Base-by-base conservation (phyloP, 2,888 invertebrate species). In the Ischnura elegans region DNA sequence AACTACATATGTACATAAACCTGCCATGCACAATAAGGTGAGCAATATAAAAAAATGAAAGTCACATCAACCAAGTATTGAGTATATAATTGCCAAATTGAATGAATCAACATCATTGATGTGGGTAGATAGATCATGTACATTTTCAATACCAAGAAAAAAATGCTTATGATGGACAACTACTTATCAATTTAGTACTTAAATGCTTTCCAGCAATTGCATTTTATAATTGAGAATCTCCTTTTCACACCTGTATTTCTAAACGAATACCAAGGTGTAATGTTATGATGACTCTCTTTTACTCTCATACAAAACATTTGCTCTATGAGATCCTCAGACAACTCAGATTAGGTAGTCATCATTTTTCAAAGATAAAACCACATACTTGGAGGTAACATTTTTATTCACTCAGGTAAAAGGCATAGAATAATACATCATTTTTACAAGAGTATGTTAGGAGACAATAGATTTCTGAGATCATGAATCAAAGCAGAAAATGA, bases 381-480 rank as follows among this genome's bases (percentile, higher is more conserved):
- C 25, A 25, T 90, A 3, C 61, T 90, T 25, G 61, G 61, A 55
- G 61, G 90, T 61, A 90, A 61, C 61, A 90, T 90, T 90, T 76
- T 90, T 90, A 90, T 90, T 90, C 43, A 90, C 90, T 90, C 90
- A 90, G 43, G 43, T 90, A 61, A 43, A 61, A 90, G 61, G 25
- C 25, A 90, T 61, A 90, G 61, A 43, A 42, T 61, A n/a, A 66
- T 66, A 61, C 61, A 90, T 19, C n/a, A 45, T 51, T 55, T 90
- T 90, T 66, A 61, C 61, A 86, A 25, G 46, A 90, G 43, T 61
- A 36, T 45, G 45, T 90, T 61, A 55, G 61, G 42, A n/a, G 43
- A 61, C 55, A 61, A 66, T n/a, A 90, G 61, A 90, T 45, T 61
- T 90, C 55, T 90, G 90, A 90, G 90, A 90, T 90, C 90, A 45